phyloP scores from a whole-genome alignment of 2,113 vertebrate species.

The Pavo muticus region DNA sequence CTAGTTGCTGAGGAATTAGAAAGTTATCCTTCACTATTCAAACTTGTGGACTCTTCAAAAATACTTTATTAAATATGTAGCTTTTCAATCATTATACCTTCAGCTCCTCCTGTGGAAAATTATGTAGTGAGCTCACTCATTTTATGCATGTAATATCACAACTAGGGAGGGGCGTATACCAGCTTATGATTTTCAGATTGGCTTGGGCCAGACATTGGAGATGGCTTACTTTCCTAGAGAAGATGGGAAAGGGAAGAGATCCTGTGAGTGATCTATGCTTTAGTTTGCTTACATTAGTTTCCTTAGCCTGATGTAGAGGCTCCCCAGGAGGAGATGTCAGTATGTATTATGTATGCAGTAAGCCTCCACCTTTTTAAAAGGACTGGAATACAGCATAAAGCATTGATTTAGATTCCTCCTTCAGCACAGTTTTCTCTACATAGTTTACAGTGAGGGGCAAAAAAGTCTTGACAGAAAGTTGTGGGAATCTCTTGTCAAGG shows the following conservation, averaged over 20 bases:
- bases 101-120: neutral
- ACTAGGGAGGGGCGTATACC: neutral
- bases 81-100: neutral
- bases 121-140: neutral
- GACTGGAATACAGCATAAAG: neutral
- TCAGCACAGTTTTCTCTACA: neutral
- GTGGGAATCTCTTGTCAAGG: neutral
- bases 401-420: neutral
- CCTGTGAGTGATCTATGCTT: neutral
- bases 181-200: neutral
- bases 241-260: neutral
- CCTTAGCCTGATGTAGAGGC: neutral
- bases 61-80: rapidly evolving
- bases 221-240: neutral
- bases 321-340: neutral
- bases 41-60: neutral
- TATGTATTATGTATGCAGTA: neutral
- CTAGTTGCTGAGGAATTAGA: neutral
- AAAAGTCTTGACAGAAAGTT: neutral
- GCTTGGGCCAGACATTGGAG: neutral
- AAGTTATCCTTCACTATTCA: neutral
- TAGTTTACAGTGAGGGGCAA: neutral
- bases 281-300: neutral
- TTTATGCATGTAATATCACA: neutral
- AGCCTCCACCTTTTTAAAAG: neutral